These are phyloP conservation scores for Neopelma chrysocephalum DNA, from an alignment of 2,797 vertebrate species.

Conservation along the genomic window DNA sequence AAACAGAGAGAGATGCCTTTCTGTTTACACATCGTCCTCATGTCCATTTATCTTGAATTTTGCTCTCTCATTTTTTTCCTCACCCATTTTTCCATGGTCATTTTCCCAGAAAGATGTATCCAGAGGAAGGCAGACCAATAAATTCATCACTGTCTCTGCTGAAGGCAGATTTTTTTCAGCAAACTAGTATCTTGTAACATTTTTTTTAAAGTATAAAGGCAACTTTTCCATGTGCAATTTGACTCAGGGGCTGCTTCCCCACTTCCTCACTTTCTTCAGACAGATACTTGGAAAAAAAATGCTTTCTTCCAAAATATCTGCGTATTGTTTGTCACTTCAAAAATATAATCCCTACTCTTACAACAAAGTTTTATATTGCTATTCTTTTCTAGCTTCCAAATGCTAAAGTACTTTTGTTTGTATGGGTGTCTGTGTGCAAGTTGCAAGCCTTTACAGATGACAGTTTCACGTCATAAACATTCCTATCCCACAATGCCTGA, in stretches of 20 bases:
- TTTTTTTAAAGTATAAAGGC: not conserved
- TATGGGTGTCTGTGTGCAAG: not conserved
- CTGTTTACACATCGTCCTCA: not conserved
- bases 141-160: not conserved
- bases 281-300: not conserved
- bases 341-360: not conserved
- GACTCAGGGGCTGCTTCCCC: not conserved
- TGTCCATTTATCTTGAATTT: not conserved
- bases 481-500: conserved; percentile 26
- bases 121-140: not conserved
- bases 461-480: conserved; percentile 16
- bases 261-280: not conserved
- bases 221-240: not conserved
- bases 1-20: not conserved
- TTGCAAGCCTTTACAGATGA: not conserved
- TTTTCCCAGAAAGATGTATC: not conserved
- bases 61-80: not conserved
- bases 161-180: not conserved
- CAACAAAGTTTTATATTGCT: not conserved
- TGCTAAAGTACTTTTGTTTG: not conserved
- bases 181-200: not conserved
- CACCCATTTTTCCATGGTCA: not conserved
- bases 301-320: not conserved
- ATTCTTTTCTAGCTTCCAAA: not conserved
- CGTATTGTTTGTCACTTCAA: conserved; percentile 2